These are phyloP conservation scores for Dione juno DNA, from an alignment of 2,888 invertebrate genomes.

Conservation along the genomic window DNA sequence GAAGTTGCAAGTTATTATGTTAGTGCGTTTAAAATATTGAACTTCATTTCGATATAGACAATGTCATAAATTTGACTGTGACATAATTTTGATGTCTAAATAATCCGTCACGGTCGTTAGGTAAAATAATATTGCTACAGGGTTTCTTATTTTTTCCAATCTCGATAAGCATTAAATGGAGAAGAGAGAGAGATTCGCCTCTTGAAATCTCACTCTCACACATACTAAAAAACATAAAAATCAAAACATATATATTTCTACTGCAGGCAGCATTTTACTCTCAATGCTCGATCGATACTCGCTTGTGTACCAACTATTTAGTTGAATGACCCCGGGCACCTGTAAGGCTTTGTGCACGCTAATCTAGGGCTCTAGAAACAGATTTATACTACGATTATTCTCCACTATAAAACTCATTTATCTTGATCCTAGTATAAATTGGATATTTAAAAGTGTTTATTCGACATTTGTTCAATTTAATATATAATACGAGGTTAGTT, in stretches of 20 bases:
- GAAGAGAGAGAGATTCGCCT: too few relatives aligned
- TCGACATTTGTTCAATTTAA: not conserved
- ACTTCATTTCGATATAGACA: not conserved
- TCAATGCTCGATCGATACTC: conserved; percentile 12
- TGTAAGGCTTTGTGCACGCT: conserved; percentile 24
- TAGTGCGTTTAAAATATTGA: not conserved
- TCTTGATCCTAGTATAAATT: not conserved
- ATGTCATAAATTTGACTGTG: too few relatives aligned
- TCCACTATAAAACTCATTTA: not conserved
- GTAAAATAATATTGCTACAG: too few relatives aligned
- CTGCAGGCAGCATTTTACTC: conserved; percentile 4
- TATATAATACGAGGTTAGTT: not conserved
- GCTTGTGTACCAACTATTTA: conserved; percentile 15
- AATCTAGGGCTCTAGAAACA: conserved; percentile 17
- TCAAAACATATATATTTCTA: not conserved
- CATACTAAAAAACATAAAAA: too few relatives aligned
- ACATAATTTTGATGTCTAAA: not conserved
- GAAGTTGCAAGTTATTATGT: not conserved
- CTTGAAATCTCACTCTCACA: too few relatives aligned
- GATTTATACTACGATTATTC: conserved; percentile 11
- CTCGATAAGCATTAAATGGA: too few relatives aligned
- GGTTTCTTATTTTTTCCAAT: not conserved
- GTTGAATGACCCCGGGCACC: conserved; percentile 25
- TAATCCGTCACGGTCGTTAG: too few relatives aligned
- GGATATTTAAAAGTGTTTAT: not conserved